A percentile compares a stretch with the other conserved stretches of the same genome.
These are phyloP conservation scores for Progne subis DNA, from an alignment of 2,113 vertebrate species.

Conservation along the genomic window DNA sequence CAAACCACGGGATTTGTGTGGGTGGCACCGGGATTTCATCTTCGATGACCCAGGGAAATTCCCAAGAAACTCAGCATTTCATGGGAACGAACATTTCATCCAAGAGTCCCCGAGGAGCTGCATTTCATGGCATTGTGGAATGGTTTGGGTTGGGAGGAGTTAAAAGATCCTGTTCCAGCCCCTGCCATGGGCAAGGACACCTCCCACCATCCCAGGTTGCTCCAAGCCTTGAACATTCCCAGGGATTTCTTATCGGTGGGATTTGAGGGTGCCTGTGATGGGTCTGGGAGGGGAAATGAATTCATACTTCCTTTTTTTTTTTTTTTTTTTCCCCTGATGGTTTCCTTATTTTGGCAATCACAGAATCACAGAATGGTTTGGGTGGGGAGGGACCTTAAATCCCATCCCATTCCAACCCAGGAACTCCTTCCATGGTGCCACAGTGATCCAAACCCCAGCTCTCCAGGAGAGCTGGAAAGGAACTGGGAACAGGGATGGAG, in stretches of 20 bases:
- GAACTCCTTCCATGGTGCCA: too few relatives aligned
- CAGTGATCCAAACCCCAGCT: too few relatives aligned
- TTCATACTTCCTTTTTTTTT: not conserved
- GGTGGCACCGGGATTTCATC: accelerated
- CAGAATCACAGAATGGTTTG: accelerated
- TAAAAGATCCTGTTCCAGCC: not conserved
- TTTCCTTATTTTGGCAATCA: not conserved
- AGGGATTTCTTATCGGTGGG: not conserved
- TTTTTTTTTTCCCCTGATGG: too few relatives aligned
- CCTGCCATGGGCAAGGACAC: not conserved
- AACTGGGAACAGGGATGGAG: too few relatives aligned
- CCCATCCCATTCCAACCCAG: too few relatives aligned
- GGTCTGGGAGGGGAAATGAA: not conserved
- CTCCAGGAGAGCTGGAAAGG: too few relatives aligned
- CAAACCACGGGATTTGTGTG: not conserved
- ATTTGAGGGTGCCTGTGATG: not conserved
- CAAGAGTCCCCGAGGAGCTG: not conserved
- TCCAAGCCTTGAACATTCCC: not conserved
- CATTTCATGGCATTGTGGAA: not conserved
- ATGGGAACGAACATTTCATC: accelerated
- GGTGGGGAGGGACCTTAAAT: not conserved
- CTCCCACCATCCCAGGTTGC: not conserved
- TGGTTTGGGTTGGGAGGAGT: not conserved
- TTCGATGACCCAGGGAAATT: not conserved
- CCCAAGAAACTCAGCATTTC: not conserved